Evolutionary conservation across 1,140 invertebrate genomes (phyloP), one percentile per base, ranked within the genome.

Genomic region (Cylas formicarius): DNA sequence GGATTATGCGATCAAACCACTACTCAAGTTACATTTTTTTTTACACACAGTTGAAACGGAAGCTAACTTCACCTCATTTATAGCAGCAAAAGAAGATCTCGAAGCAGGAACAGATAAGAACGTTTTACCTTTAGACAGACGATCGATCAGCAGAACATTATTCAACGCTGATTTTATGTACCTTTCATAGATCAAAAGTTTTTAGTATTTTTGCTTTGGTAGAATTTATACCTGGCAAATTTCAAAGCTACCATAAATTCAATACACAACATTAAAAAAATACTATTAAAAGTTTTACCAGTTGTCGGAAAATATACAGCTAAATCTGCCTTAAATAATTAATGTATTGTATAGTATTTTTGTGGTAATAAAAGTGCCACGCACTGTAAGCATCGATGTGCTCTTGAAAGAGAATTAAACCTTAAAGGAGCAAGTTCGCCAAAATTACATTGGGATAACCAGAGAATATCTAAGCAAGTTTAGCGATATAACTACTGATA

Each of bases 151-250:
- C n/a, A n/a, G n/a, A n/a, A n/a, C n/a, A n/a, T n/a, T 29, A 40
- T 17, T 40, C 26, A 28, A 29, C 27, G 13, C 10, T 40, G 3
- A 29, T 38, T 26, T 10, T 40, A 40, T 40, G 38, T 40, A 40
- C n/a, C n/a, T 32, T 41, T 13, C 27, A 41, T 13, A 41, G 27
- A 32, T 39, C 8, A 8, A 39, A 39, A 17, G 22, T 29, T 16
- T 41, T 41, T 32, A 41, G 32, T 32, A 17, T 3, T 29, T 41
- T 24, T 41, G 38, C 38, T 35, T 41, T 35, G 13, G 38, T 41
- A 21, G 38, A 41, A 29, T 41, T 41, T 41, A 41, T 41, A 32
- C n/a, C 9, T 18, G 19, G 19, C 3, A 21, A 17, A 16, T 41
- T 41, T 41, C 24, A 41, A 32, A 29, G 24, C 19, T 41, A 41